Conservation (phyloP, 2,113 vertebrate genomes). For the Urocolius indicus region DNA sequence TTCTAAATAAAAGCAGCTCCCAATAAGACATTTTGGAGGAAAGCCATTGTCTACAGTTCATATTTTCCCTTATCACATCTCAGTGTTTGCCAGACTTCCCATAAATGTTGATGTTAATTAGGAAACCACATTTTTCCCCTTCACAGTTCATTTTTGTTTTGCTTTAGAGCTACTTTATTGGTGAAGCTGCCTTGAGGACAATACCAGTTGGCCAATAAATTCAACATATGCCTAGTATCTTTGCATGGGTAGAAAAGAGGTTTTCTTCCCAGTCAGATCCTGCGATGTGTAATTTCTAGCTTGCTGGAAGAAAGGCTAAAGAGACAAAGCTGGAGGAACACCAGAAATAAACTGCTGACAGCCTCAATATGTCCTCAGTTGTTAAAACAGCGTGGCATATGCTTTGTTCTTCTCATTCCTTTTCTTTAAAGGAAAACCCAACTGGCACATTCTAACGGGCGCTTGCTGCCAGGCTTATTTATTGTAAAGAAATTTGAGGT, state of each 20-base stretch:
- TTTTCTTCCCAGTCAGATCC: slow-evolving; percentile 8
- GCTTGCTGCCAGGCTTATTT: not conserved
- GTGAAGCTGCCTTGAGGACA: slow-evolving; percentile 58
- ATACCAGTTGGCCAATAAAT: slow-evolving; percentile 59
- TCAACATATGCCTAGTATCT: slow-evolving; percentile 49
- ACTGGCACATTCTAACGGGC: not conserved
- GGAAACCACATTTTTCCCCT: slow-evolving; percentile 47
- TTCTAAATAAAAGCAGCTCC: slow-evolving; percentile 33
- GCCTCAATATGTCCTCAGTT: not conserved
- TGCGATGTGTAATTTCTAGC: not conserved
- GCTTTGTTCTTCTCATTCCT: not conserved
- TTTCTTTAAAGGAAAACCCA: not conserved
- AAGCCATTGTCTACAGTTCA: slow-evolving; percentile 45
- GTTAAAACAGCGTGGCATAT: not conserved
- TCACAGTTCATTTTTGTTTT: slow-evolving; percentile 21
- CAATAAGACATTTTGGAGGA: slow-evolving; percentile 46
- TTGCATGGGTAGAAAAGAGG: not conserved
- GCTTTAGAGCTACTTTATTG: slow-evolving; percentile 44
- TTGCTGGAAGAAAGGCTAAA: not conserved
- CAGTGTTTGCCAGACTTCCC: slow-evolving; percentile 39
- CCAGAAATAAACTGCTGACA: not conserved
- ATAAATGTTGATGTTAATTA: slow-evolving; percentile 52
- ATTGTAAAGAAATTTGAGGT: not conserved
- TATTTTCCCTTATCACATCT: slow-evolving; percentile 3
- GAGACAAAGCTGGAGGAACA: slow-evolving; percentile 1